Base-by-base conservation (phyloP, 1,140 invertebrate genomes). In the Magallana angulata region DNA sequence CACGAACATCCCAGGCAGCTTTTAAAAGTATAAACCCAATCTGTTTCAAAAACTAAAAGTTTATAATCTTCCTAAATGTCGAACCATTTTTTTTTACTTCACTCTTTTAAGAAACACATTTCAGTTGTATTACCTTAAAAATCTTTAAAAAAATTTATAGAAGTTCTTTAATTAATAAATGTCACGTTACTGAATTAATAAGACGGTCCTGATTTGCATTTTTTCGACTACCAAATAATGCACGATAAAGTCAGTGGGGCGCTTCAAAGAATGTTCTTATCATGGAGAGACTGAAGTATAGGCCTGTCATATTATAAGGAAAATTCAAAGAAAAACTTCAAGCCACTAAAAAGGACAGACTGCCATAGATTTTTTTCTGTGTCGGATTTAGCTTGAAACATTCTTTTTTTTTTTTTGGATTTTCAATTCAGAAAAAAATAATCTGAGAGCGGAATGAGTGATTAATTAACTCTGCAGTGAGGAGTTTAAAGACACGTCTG, bases 231-330 rank as follows among this genome's bases (percentile, higher is more conserved):
- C 9, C 24, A 76, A 76, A 76, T 30, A 30, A 76, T 76, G 68
- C 68, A 76, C 68, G 68, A 30, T 18, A 76, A 76, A 76, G 36
- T 30, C 68, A 76, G 68, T 76, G 24, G 68, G 24, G 68, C 68
- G 68, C 68, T 76, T 76, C 68, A 76, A 76, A 76, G 68, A 76
- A 76, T 36, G 68, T 24, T 76, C 24, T 12, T 76, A 76, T 76
- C 68, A 30, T 24, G 36, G 9, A 48, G 7, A 76, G 68, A 36
- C 8, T 36, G 1, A 76, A 30, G 36, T 76, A 30, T 76, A 76
- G 11, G 7, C 24, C 68, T 76, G 68, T 76, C 68, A 76, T 76
- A 36, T 48, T 48, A 36, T 76, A 24, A 24, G 8, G 24, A 76
- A 71, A 71, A 71, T 30, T 71, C 36, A 30, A 71, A 30, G 6